Conservation (phyloP, 1,140 invertebrate species). For the Halictus rubicundus region DNA sequence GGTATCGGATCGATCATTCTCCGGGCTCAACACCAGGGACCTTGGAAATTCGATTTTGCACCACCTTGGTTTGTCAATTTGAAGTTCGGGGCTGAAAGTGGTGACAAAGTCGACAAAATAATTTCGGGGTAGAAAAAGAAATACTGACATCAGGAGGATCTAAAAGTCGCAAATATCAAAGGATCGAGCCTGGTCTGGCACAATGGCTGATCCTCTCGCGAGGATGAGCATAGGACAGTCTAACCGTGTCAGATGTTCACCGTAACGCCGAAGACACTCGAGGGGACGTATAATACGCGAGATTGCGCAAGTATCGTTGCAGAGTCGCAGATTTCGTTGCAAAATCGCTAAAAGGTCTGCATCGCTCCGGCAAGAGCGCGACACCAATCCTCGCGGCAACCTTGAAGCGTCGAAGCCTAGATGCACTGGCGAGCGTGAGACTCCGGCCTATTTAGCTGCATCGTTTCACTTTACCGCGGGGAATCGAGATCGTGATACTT, state of each 20-base stretch:
- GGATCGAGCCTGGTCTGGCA: neutral
- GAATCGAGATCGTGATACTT: slow-evolving; percentile 45
- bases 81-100: too few relatives aligned
- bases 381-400: slow-evolving; percentile 52
- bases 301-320: slow-evolving; percentile 39
- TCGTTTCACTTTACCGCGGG: slow-evolving; percentile 32
- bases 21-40: too few relatives aligned
- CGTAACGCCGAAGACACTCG: neutral
- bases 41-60: too few relatives aligned
- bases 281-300: neutral
- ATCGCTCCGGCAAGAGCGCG: slow-evolving; percentile 10
- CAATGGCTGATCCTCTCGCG: neutral
- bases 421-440: slow-evolving; percentile 38
- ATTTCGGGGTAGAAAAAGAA: too few relatives aligned
- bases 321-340: slow-evolving; percentile 46
- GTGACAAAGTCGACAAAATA: too few relatives aligned
- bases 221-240: neutral
- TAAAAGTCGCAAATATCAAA: too few relatives aligned
- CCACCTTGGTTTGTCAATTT: too few relatives aligned
- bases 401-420: slow-evolving; percentile 41
- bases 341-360: slow-evolving; percentile 49
- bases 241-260: neutral
- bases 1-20: neutral
- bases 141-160: too few relatives aligned
- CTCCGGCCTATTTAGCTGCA: slow-evolving; percentile 44